Percentiles rank a stretch among this genome's conserved stretches.
Conservation (phyloP, 2,888 invertebrate species). For the Drosophila koepferae region DNA sequence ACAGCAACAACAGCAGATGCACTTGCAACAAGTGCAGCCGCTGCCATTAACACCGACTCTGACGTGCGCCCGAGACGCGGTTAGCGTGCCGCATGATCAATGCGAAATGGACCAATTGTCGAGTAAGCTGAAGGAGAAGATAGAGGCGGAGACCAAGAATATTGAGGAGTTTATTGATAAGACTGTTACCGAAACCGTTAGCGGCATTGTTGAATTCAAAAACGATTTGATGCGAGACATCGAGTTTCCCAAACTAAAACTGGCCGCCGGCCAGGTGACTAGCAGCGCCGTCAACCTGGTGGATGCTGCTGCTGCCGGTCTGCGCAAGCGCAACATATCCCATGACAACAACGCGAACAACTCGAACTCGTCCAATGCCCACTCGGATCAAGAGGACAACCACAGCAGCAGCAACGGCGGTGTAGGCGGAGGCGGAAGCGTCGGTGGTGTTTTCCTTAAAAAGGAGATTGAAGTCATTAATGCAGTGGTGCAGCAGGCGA, state of each 20-base stretch:
- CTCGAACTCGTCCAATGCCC: conserved; percentile 1
- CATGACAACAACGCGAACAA: conserved; percentile 38
- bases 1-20: conserved; percentile 40
- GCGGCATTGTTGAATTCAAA: conserved; percentile 85
- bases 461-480: conserved; percentile 85
- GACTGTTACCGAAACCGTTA: conserved; percentile 85
- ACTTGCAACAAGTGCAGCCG: conserved; percentile 11
- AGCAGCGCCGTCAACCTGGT: conserved; percentile 47
- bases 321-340: conserved; percentile 83
- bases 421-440: not conserved
- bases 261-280: conserved; percentile 51
- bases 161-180: conserved; percentile 86
- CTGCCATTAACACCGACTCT: conserved; percentile 42
- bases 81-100: conserved; percentile 84
- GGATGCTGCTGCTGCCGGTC: conserved; percentile 60
- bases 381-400: conserved; percentile 2
- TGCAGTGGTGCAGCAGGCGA: conserved; percentile 85
- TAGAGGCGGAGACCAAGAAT: conserved; percentile 85
- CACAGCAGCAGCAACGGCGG: conserved; percentile 19
- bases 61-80: conserved; percentile 80
- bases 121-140: conserved; percentile 84
- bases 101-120: conserved; percentile 85
- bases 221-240: conserved; percentile 85
- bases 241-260: conserved; percentile 69
- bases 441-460: conserved; percentile 80